Conservation (phyloP, 2,888 invertebrate genomes). For the Eupithecia vulgata region DNA sequence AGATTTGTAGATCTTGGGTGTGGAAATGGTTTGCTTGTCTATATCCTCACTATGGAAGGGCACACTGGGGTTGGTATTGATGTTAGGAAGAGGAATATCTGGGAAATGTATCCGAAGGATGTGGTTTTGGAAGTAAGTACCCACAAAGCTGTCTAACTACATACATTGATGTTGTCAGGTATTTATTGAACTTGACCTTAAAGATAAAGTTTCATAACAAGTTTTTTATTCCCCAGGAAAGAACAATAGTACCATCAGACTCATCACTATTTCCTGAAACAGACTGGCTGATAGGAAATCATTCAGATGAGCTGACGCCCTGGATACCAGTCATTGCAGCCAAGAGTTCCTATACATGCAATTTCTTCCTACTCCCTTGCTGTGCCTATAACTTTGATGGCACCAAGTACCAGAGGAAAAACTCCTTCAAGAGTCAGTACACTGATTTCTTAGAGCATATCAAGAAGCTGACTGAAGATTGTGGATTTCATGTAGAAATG, state of each 20-base stretch:
- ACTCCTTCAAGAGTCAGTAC: slow-evolving; percentile 90
- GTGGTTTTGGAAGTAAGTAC: slow-evolving; percentile 86
- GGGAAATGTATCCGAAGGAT: slow-evolving; percentile 89
- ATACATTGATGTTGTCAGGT: neutral
- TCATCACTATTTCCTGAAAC: slow-evolving; percentile 87
- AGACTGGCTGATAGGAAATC: slow-evolving; percentile 99
- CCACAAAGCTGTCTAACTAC: neutral
- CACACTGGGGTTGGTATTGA: slow-evolving; percentile 92
- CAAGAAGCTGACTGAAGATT: slow-evolving; percentile 83
- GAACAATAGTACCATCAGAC: slow-evolving; percentile 87
- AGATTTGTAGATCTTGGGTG: slow-evolving; percentile 97
- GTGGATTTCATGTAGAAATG: slow-evolving; percentile 89
- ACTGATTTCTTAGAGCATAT: slow-evolving; percentile 89
- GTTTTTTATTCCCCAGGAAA: slow-evolving; percentile 78
- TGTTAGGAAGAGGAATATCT: slow-evolving; percentile 92
- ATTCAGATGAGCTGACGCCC: slow-evolving; percentile 99
- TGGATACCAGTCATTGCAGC: slow-evolving; percentile 98
- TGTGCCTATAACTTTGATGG: slow-evolving; percentile 96
- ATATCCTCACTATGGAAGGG: slow-evolving; percentile 93
- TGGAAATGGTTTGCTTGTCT: slow-evolving; percentile 97
- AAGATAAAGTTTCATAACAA: neutral
- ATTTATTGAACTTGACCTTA: neutral
- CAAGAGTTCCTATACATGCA: slow-evolving; percentile 88
- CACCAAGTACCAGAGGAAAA: slow-evolving; percentile 89
- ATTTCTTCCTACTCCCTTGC: slow-evolving; percentile 96